phyloP scores from a whole-genome alignment of 1,140 invertebrate species.

The Linepithema humile region DNA sequence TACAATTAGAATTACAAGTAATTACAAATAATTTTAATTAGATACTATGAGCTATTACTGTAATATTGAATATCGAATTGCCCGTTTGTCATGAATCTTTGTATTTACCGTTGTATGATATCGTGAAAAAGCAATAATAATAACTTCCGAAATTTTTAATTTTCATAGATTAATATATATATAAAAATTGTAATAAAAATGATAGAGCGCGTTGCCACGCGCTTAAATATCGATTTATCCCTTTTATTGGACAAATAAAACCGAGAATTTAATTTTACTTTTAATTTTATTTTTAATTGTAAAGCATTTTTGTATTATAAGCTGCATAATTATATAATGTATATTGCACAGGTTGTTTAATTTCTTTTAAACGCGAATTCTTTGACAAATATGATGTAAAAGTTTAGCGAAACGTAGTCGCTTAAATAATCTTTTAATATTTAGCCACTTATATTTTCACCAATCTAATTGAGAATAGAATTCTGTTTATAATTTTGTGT shows the following conservation, averaged over 20 bases:
- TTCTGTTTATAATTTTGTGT: no score
- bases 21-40: constrained; percentile 18
- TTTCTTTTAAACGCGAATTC: neutral
- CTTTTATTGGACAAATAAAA: constrained; percentile 17
- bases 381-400: neutral
- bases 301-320: neutral
- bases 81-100: constrained; percentile 44
- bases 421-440: no score
- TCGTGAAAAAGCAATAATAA: constrained; percentile 35
- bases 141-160: constrained; percentile 33
- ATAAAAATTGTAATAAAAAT: constrained; percentile 4
- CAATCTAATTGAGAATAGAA: no score
- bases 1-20: no score
- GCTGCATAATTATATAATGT: neutral
- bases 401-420: no score
- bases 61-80: constrained; percentile 33
- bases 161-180: constrained; percentile 9
- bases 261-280: constrained; percentile 4
- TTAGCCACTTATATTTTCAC: no score
- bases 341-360: no score
- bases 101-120: constrained; percentile 38
- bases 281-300: neutral
- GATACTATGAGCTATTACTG: neutral
- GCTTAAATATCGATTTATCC: neutral
- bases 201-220: neutral